Evolutionary conservation across 2,797 vertebrate genomes (phyloP).

Genomic region (Sebastes alutus): DNA sequence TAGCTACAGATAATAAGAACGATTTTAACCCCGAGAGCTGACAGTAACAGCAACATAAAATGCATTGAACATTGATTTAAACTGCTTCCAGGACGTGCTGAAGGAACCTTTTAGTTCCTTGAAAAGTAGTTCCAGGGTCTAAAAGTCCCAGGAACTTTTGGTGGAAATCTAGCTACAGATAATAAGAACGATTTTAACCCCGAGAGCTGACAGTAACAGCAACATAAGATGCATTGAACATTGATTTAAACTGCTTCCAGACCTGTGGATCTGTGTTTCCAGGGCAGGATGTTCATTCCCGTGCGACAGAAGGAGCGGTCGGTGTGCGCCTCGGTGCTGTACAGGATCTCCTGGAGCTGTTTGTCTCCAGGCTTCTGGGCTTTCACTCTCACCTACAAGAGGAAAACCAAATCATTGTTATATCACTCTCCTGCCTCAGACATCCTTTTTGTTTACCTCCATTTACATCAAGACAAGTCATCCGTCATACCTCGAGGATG

Average conservation of each 20-base stretch:
- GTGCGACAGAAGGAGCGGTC: slow-evolving; percentile 82
- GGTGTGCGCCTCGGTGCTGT: slow-evolving; percentile 84
- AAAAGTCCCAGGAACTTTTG: too few relatives aligned
- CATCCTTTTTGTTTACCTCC: too few relatives aligned
- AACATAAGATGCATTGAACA: neutral
- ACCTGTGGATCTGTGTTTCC: slow-evolving; percentile 76
- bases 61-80: too few relatives aligned
- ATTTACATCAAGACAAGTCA: neutral
- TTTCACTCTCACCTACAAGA: slow-evolving; percentile 78
- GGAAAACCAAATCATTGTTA: neutral
- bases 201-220: neutral
- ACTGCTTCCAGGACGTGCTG: too few relatives aligned
- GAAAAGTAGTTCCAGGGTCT: too few relatives aligned
- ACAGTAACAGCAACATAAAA: too few relatives aligned
- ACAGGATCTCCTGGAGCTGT: slow-evolving; percentile 80
- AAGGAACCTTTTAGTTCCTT: too few relatives aligned
- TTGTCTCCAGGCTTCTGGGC: slow-evolving; percentile 80
- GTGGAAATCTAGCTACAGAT: neutral
- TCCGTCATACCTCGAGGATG: slow-evolving; percentile 70
- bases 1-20: too few relatives aligned
- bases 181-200: neutral
- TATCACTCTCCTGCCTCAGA: too few relatives aligned
- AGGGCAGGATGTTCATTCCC: slow-evolving; percentile 78
- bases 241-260: neutral
- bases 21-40: too few relatives aligned